These are phyloP conservation scores for Cinara cedri DNA, from an alignment of 2,888 invertebrate genomes.

Conservation along the genomic window DNA sequence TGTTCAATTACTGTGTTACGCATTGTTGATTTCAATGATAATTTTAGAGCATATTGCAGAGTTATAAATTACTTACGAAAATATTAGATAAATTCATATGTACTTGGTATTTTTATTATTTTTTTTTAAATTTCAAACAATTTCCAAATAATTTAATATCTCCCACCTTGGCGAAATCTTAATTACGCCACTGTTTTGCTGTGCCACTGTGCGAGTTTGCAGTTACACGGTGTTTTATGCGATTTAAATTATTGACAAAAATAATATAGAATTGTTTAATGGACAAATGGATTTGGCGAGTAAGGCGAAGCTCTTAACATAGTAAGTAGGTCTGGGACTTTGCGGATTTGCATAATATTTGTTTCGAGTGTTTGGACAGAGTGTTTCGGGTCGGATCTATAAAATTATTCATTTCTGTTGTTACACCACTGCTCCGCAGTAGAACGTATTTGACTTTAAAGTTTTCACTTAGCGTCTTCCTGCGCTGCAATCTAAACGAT, in stretches of 20 bases:
- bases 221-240: background rate
- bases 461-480: slow-evolving; percentile 3
- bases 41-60: too few species aligned
- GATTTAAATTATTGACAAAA: slow-evolving; percentile 9
- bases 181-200: too few species aligned
- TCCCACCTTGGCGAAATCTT: too few species aligned
- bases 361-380: slow-evolving; percentile 36
- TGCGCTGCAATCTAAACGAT: background rate
- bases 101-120: too few species aligned
- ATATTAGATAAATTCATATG: too few species aligned
- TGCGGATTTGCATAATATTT: slow-evolving; percentile 42
- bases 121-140: too few species aligned
- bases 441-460: slow-evolving; percentile 33
- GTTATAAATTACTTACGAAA: too few species aligned
- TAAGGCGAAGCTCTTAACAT: background rate
- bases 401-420: slow-evolving; percentile 38
- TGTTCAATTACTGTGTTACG: too few species aligned
- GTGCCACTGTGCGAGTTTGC: too few species aligned
- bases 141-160: too few species aligned
- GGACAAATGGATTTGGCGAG: slow-evolving; percentile 3
- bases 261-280: slow-evolving; percentile 4
- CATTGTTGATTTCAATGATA: too few species aligned
- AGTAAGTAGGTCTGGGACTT: slow-evolving; percentile 12
- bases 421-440: background rate
- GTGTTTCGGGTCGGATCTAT: slow-evolving; percentile 22